These are phyloP conservation scores for Hyaena hyaena DNA, from an alignment of 2,113 vertebrate species.

Conservation along the genomic window DNA sequence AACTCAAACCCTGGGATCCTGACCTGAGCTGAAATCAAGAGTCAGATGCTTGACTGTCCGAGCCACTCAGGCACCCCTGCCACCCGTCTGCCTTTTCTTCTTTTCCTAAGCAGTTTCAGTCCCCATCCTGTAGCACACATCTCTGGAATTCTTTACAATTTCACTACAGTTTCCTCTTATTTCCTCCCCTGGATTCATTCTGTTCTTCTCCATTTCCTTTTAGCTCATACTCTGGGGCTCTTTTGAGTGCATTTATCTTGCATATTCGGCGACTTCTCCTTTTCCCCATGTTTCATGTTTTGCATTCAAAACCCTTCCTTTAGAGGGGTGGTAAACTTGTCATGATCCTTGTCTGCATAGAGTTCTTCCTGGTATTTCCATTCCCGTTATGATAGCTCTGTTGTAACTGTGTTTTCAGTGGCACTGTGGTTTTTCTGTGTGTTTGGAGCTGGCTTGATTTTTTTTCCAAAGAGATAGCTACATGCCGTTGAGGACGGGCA, in stretches of 20 bases:
- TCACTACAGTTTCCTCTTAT: neutral
- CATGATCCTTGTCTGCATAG: neutral
- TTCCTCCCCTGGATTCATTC: neutral
- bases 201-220: neutral
- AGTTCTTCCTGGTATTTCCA: neutral
- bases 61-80: too few species aligned
- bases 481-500: neutral
- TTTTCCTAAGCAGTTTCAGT: neutral
- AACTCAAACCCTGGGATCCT: too few species aligned
- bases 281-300: neutral
- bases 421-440: neutral
- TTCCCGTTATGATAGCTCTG: neutral
- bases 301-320: neutral
- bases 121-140: neutral
- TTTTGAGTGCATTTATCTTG: neutral
- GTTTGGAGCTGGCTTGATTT: neutral
- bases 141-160: neutral
- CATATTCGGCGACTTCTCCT: neutral
- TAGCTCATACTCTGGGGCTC: neutral
- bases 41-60: too few species aligned
- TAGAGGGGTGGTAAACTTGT: conserved; percentile 23
- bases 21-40: too few species aligned
- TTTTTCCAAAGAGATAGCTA: neutral
- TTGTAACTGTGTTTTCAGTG: neutral
- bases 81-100: neutral